Evolutionary conservation across 2,888 invertebrate genomes (phyloP), one percentile per base, ranked within the genome.

Genomic region (Gibbula magus): DNA sequence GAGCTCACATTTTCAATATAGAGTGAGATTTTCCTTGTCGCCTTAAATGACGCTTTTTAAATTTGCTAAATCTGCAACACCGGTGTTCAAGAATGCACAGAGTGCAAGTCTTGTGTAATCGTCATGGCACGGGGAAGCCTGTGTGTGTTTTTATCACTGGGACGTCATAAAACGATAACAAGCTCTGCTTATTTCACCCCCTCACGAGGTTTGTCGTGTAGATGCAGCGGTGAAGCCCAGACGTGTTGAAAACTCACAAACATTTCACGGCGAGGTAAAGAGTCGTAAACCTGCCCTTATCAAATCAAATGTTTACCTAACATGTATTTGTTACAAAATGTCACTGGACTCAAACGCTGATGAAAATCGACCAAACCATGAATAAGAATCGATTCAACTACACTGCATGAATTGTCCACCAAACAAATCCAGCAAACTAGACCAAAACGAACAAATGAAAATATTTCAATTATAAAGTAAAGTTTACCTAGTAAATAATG

Each of bases 51-150:
- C 70, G 70, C 39, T 32, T 70, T 70, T 70, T 70, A 70, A 70
- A 70, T 70, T 70, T 32, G 70, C 70, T 70, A 70, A 70, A 39
- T 39, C 32, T 70, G 70, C 70, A 70, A 39, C 70, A 70, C 70
- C 70, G 39, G 70, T 35, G 70, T 35, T 70, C 70, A 20, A 70
- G 70, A 70, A 70, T 70, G 32, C 39, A 20, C 70, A 70, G 35
- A 35, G 70, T 70, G 70, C 32, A 70, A 35, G 16, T 32, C 70
- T 70, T 70, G 70, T 70, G 70, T 70, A 39, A 70, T 70, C 70
- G 29, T 13, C 39, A 20, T n/a, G 70, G 20, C 32, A 35, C 39
- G 16, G 70, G 39, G 39, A 70, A 35, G 70, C 20, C n/a, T 20
- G 39, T 70, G 70, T 66, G 66, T 70, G 70, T 70, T 70, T 70